A percentile compares a stretch with the other conserved stretches of the same genome.
Conservation (phyloP, 2,113 vertebrate species). For the Hyaena hyaena region DNA sequence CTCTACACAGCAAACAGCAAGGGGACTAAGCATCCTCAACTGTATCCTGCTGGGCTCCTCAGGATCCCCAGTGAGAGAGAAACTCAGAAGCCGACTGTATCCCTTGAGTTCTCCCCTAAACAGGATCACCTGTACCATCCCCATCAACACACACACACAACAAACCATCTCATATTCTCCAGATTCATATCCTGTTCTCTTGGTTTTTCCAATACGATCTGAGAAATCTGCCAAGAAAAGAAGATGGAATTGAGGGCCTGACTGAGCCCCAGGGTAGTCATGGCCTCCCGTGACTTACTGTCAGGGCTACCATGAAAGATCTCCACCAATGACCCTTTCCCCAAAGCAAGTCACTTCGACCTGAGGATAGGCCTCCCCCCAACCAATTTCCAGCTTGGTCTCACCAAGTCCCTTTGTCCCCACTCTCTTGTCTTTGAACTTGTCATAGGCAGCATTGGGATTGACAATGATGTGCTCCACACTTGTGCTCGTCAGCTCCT, state of each 20-base stretch:
- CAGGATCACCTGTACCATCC: not conserved
- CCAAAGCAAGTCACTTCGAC: not conserved
- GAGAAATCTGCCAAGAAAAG: slow-evolving; percentile 92
- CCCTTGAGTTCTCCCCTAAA: not conserved
- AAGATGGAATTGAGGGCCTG: slow-evolving; percentile 18
- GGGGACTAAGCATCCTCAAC: not conserved
- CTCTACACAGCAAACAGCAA: not conserved
- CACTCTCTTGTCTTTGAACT: slow-evolving; percentile 97
- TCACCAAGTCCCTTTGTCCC: slow-evolving; percentile 94
- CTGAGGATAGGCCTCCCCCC: not conserved
- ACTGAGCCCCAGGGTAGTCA: not conserved
- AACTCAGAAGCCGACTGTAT: not conserved
- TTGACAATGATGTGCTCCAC: slow-evolving; percentile 98
- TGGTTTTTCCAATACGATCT: slow-evolving; percentile 93
- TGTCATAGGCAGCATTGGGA: slow-evolving; percentile 98
- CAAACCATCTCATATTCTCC: slow-evolving; percentile 96
- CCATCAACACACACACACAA: slow-evolving; percentile 39
- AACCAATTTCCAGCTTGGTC: slow-evolving; percentile 67
- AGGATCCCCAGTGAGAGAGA: not conserved
- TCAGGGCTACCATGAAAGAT: not conserved
- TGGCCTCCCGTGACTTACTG: not conserved
- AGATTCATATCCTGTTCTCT: slow-evolving; percentile 94
- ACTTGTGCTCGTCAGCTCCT: slow-evolving; percentile 97
- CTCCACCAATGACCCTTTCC: not conserved
- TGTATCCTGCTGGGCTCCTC: not conserved